Percentiles rank a stretch among this genome's conserved stretches.
phyloP scores from a whole-genome alignment of 2,888 invertebrate species.

The Orthosia cruda region DNA sequence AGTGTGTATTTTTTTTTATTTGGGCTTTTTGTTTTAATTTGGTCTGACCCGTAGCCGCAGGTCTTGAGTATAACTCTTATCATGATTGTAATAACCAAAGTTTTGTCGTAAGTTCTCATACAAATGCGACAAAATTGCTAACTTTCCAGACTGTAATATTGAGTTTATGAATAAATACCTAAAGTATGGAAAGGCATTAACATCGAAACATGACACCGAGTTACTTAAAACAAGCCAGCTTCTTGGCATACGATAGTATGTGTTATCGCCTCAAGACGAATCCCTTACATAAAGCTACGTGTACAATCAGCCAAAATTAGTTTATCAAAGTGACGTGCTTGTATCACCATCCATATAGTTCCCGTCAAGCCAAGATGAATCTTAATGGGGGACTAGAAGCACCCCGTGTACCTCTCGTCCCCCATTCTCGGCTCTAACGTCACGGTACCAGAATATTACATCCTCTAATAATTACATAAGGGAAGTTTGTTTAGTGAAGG shows the following conservation, averaged over 20 bases:
- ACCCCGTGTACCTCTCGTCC: constrained; percentile 18
- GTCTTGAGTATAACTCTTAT: no score
- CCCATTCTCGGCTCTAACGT: constrained; percentile 26
- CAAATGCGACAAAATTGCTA: neutral
- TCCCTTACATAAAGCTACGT: constrained; percentile 50
- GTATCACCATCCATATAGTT: constrained; percentile 48
- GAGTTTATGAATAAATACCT: neutral
- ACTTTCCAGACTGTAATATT: neutral
- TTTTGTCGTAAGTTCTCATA: neutral
- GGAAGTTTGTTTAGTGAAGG: constrained; percentile 32
- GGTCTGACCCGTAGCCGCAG: no score
- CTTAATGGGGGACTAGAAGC: constrained; percentile 49
- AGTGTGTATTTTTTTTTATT: neutral
- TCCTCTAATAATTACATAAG: constrained; percentile 32
- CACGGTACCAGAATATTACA: constrained; percentile 38
- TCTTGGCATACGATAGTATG: constrained; percentile 14
- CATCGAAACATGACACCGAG: neutral
- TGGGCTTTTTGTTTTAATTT: no score
- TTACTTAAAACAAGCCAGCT: neutral
- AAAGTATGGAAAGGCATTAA: neutral
- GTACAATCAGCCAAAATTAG: constrained; percentile 58
- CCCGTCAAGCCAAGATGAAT: constrained; percentile 32
- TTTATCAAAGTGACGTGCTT: constrained; percentile 56
- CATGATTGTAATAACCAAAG: no score
- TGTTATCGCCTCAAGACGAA: constrained; percentile 34